These are phyloP conservation scores for Todiramphus saurophagus DNA, from an alignment of 2,113 vertebrate genomes.

Conservation along the genomic window DNA sequence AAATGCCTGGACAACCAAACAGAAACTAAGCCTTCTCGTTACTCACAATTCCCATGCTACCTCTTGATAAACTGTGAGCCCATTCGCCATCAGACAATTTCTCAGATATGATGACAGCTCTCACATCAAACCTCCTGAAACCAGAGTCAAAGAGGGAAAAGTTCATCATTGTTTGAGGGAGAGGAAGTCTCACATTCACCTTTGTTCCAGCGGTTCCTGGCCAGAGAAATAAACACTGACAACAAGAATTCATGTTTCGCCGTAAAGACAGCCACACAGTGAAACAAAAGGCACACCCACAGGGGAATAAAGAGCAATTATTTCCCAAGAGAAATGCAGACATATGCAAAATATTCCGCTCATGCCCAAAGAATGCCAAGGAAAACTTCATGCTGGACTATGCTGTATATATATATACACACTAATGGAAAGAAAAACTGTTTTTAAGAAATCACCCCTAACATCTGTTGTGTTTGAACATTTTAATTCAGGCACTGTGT, in stretches of 20 bases:
- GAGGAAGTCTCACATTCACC: conserved; percentile 29
- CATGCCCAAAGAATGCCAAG: neutral
- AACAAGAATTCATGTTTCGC: neutral
- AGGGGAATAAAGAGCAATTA: neutral
- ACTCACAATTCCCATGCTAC: neutral
- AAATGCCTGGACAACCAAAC: neutral
- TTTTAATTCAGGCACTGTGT: neutral
- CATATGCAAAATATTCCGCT: conserved; percentile 24
- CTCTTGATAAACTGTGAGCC: neutral
- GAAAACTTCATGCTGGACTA: neutral
- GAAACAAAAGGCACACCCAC: neutral
- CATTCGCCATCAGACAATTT: neutral
- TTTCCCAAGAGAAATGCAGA: conserved; percentile 41
- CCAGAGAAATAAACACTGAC: conserved; percentile 1
- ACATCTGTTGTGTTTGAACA: neutral
- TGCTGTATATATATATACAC: neutral
- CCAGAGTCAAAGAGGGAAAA: neutral
- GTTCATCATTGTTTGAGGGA: neutral
- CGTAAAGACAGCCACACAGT: neutral
- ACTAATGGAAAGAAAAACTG: neutral
- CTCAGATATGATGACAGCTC: neutral
- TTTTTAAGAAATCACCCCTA: neutral
- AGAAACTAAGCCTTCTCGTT: neutral
- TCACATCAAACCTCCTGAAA: neutral
- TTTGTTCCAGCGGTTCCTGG: conserved; percentile 45